Percentiles rank a stretch among this genome's conserved stretches.
Conservation (phyloP, 2,797 vertebrate species). For the Chaunax sp. region DNA sequence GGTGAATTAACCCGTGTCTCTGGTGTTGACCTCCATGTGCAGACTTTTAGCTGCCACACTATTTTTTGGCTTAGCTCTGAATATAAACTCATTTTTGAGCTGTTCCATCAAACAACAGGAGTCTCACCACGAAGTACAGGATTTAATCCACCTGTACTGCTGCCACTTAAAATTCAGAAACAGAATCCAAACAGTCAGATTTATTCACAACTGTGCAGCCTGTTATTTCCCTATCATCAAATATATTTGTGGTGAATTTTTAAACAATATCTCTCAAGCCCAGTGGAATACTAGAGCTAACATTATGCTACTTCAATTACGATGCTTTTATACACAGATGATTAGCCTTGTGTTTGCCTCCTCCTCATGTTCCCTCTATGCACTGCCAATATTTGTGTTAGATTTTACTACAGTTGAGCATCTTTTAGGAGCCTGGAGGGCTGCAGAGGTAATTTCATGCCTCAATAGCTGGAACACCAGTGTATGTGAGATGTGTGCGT, state of each 20-base stretch:
- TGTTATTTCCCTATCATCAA: background rate
- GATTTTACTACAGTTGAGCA: conserved; percentile 23
- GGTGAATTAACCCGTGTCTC: too few species aligned
- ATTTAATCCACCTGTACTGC: too few species aligned
- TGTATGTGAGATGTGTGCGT: conserved; percentile 26
- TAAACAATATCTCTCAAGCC: background rate
- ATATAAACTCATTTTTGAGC: too few species aligned
- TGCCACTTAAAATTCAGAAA: too few species aligned
- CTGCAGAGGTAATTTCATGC: conserved; percentile 70
- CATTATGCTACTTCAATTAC: background rate
- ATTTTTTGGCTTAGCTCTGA: too few species aligned
- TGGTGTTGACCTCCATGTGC: too few species aligned
- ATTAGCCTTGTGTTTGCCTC: conserved; percentile 23
- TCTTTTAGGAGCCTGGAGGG: conserved; percentile 32
- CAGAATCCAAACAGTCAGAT: too few species aligned
- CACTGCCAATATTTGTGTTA: conserved; percentile 39
- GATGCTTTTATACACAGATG: conserved; percentile 17
- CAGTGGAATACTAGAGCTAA: conserved; percentile 6
- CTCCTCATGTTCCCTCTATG: background rate
- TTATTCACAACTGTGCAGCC: too few species aligned
- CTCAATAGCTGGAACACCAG: conserved; percentile 57
- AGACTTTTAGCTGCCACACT: too few species aligned
- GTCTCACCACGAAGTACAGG: too few species aligned
- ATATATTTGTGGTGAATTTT: conserved; percentile 1
- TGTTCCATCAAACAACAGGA: too few species aligned